Evolutionary conservation across 2,888 invertebrate genomes (phyloP), one percentile per base, ranked within the genome.

Genomic region (Pollenia griseotomentosa): DNA sequence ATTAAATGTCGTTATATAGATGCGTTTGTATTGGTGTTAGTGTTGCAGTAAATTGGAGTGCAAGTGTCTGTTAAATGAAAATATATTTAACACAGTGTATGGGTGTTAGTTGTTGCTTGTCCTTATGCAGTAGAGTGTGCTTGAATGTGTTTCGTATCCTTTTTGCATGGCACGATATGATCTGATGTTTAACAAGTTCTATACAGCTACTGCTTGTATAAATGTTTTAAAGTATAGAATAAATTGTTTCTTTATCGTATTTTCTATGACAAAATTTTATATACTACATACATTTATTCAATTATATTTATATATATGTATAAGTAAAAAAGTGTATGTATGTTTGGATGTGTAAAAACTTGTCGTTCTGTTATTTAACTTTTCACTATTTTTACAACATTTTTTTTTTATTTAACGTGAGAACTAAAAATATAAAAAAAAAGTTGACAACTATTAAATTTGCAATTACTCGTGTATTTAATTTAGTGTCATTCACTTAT

Each of bases 401-500:
- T 80, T 40, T 57, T 2, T 74, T 44, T 77, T 7, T 12, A n/a
- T 59, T 53, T 63, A 48, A 61, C 42, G 55, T 55, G 14, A 33
- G 53, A 61, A 75, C 4, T 70, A 79, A 53, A 40, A 7, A n/a
- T 48, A 78, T 23, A 48, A 16, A 42, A 68, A 57, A 46, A 65
- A 46, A 51, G 61, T 63, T 82, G 84, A 82, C 81, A 87, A 81
- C 84, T 84, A 87, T 81, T 57, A 84, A 84, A 81, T 84, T 84
- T 84, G 77, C 78, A 82, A 83, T 86, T 86, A 84, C 83, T 82
- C 51, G 71, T 78, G 57, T 78, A 74, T 84, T 87, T 82, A 81
- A 87, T 84, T 84, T 74, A 81, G 81, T 87, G 87, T 84, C 87
- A 82, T 84, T 87, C 82, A 82, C 70, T 74, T 84, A 84, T 74